A percentile compares a stretch with the other conserved stretches of the same genome.
Conservation (phyloP, 2,797 vertebrate genomes). For the Tauraco hartlaubi region DNA sequence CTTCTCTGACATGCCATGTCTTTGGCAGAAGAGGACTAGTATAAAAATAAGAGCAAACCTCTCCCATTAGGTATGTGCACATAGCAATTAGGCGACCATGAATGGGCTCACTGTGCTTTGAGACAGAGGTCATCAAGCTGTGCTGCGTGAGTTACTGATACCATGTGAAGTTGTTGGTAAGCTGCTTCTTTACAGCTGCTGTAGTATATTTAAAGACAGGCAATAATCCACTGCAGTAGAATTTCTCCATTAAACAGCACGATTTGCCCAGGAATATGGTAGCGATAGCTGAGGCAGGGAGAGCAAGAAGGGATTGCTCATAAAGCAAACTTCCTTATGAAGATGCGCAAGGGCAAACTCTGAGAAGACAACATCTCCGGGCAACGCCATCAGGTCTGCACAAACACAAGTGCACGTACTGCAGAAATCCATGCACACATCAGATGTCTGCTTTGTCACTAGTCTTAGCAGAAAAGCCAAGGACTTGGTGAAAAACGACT, state of each 20-base stretch:
- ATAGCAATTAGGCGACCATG: background rate
- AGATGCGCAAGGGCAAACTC: background rate
- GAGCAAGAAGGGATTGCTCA: background rate
- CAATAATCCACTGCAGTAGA: background rate
- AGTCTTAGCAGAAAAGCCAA: conserved; percentile 4
- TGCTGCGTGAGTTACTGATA: background rate
- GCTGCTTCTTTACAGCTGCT: background rate
- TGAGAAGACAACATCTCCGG: background rate
- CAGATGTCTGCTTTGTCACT: background rate
- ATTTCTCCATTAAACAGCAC: background rate
- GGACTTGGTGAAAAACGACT: background rate
- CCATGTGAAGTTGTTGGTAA: background rate
- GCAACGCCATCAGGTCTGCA: background rate
- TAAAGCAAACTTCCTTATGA: background rate
- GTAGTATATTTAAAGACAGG: background rate
- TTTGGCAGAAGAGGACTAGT: background rate
- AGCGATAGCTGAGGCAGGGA: background rate
- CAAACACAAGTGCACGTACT: background rate
- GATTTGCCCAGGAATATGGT: background rate
- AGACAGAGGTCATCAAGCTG: background rate
- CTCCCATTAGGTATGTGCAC: background rate
- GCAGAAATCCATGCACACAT: background rate
- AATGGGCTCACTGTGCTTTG: background rate
- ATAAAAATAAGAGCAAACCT: background rate
- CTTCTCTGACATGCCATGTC: background rate